These are phyloP conservation scores for Ibidorhyncha struthersii DNA, from an alignment of 2,113 vertebrate species.

Conservation along the genomic window DNA sequence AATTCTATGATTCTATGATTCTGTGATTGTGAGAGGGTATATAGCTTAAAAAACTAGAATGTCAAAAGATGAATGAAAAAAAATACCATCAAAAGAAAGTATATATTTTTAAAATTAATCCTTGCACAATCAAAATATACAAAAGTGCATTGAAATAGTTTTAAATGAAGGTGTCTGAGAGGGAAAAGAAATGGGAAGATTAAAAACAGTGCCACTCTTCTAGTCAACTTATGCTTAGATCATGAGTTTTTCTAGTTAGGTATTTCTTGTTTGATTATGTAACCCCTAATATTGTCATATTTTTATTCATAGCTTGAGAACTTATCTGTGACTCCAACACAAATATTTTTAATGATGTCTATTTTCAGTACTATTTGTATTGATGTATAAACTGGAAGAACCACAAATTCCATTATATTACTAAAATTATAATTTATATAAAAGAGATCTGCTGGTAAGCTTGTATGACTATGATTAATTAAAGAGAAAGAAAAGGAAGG, in stretches of 20 bases:
- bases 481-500: neutral
- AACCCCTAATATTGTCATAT: too few relatives aligned
- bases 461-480: neutral
- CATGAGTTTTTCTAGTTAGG: neutral
- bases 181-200: neutral
- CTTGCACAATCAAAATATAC: neutral
- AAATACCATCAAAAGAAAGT: neutral
- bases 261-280: neutral
- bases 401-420: neutral
- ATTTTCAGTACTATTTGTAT: neutral
- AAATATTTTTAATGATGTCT: neutral
- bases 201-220: neutral
- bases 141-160: neutral
- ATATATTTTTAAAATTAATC: neutral
- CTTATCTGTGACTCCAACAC: neutral
- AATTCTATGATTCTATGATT: too few relatives aligned
- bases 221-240: neutral
- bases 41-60: neutral
- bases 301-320: neutral
- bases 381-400: neutral
- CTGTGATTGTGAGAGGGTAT: neutral
- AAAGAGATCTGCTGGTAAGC: neutral
- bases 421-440: neutral
- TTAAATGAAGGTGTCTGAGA: neutral
- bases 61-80: neutral